These are phyloP conservation scores for Anguilla obscura DNA, from an alignment of 2,797 vertebrate species.

Conservation along the genomic window DNA sequence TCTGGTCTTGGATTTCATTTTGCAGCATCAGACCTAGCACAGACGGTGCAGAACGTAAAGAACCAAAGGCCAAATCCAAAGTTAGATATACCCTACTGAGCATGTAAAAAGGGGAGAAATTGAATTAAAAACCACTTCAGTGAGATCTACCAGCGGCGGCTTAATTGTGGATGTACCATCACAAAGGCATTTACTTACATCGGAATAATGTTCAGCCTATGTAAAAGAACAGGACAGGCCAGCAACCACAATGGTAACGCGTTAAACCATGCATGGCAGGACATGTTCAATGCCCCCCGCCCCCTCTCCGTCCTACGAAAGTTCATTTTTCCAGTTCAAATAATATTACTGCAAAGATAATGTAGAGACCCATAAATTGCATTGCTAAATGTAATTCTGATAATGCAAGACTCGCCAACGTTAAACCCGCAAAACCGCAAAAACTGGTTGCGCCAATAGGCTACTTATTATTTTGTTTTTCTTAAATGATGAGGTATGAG, in stretches of 20 bases:
- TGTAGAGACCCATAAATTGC: not conserved
- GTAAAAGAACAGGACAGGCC: not conserved
- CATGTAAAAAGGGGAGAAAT: not conserved
- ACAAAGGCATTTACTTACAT: not conserved
- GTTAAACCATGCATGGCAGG: not conserved
- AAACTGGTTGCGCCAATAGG: not conserved
- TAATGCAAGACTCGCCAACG: not conserved
- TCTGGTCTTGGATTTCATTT: not conserved
- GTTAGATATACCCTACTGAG: not conserved
- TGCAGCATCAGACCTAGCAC: not conserved
- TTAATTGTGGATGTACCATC: not conserved
- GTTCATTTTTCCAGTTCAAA: not conserved
- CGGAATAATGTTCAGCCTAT: not conserved
- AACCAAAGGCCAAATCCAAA: not conserved
- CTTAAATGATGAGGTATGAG: not conserved
- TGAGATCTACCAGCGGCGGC: not conserved
- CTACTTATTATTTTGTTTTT: not conserved
- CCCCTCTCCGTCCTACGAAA: not conserved
- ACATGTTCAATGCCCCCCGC: not conserved
- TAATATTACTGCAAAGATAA: not conserved
- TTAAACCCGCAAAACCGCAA: not conserved
- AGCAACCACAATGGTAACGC: not conserved
- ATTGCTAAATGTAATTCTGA: not conserved
- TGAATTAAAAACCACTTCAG: not conserved
- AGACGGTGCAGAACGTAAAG: not conserved